phyloP scores from a whole-genome alignment of 2,797 vertebrate species.

The Halcyon smyrnensis region DNA sequence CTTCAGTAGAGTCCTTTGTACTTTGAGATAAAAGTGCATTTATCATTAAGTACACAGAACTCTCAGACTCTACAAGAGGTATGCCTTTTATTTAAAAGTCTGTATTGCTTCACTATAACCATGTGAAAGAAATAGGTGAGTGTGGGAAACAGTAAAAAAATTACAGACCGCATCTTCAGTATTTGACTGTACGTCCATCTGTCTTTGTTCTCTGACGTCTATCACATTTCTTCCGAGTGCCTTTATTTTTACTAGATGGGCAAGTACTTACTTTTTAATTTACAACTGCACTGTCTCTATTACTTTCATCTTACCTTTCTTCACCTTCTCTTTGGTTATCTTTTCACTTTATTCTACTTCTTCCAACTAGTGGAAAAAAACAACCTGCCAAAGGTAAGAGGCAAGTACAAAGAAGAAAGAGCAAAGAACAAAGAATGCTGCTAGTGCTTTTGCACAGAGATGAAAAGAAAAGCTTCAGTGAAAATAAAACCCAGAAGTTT shows the following conservation, averaged over 20 bases:
- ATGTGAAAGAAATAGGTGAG: not conserved
- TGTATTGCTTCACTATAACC: not conserved
- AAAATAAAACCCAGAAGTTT: not conserved
- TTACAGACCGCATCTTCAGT: not conserved
- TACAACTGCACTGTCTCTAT: not conserved
- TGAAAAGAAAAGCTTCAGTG: not conserved
- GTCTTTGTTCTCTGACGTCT: not conserved
- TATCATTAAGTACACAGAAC: not conserved
- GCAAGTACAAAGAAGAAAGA: not conserved
- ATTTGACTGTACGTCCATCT: not conserved
- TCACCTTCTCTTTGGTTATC: not conserved
- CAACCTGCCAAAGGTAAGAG: not conserved
- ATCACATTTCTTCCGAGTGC: not conserved
- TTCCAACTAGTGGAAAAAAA: not conserved
- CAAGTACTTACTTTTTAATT: not conserved
- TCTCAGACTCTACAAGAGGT: fast-evolving
- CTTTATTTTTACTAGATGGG: not conserved
- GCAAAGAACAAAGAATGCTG: not conserved
- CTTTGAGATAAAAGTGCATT: not conserved
- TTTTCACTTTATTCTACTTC: not conserved
- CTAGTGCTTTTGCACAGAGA: not conserved
- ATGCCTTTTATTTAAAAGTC: not conserved
- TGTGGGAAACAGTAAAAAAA: not conserved
- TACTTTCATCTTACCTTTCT: not conserved
- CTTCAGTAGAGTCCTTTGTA: not conserved